Evolutionary conservation across 2,888 invertebrate genomes (phyloP).

Genomic region (Aleiodes testaceus): DNA sequence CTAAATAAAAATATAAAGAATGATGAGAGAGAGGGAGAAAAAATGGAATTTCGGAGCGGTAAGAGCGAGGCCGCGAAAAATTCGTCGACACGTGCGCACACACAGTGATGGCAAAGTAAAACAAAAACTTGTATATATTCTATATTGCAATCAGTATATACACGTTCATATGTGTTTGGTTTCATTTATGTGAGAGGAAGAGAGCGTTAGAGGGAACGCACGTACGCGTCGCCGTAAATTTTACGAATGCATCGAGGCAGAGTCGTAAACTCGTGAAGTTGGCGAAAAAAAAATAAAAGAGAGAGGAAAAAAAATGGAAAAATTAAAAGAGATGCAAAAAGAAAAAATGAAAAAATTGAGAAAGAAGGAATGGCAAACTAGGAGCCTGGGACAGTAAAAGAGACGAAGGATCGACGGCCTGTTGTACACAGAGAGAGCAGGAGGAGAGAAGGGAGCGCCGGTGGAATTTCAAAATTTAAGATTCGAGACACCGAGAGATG

Average conservation of each 20-base stretch:
- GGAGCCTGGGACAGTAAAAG: slow-evolving; percentile 32
- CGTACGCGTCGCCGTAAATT: slow-evolving; percentile 62
- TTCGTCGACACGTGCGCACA: slow-evolving; percentile 39
- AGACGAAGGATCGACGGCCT: slow-evolving; percentile 27
- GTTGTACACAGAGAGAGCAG: neutral
- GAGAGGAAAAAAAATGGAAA: slow-evolving; percentile 34
- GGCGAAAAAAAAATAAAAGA: slow-evolving; percentile 45
- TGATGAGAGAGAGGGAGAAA: neutral
- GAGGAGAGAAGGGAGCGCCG: slow-evolving; percentile 15
- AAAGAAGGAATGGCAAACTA: slow-evolving; percentile 5
- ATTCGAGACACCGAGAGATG: slow-evolving; percentile 55
- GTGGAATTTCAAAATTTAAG: slow-evolving; percentile 60
- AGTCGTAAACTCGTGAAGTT: slow-evolving; percentile 56
- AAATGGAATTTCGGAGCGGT: slow-evolving; percentile 2
- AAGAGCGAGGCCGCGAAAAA: slow-evolving; percentile 15
- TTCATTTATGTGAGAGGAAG: slow-evolving; percentile 26
- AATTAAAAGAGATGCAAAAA: slow-evolving; percentile 34
- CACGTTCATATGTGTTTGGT: slow-evolving; percentile 16
- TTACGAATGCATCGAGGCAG: slow-evolving; percentile 59
- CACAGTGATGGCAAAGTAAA: slow-evolving; percentile 11
- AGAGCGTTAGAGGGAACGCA: slow-evolving; percentile 51
- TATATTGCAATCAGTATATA: slow-evolving; percentile 25
- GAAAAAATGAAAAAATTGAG: too few species aligned
- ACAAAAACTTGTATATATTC: neutral
- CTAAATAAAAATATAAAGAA: slow-evolving; percentile 14